Base-by-base conservation (phyloP, 2,797 vertebrate species). In the Melanotaenia trifasciata region DNA sequence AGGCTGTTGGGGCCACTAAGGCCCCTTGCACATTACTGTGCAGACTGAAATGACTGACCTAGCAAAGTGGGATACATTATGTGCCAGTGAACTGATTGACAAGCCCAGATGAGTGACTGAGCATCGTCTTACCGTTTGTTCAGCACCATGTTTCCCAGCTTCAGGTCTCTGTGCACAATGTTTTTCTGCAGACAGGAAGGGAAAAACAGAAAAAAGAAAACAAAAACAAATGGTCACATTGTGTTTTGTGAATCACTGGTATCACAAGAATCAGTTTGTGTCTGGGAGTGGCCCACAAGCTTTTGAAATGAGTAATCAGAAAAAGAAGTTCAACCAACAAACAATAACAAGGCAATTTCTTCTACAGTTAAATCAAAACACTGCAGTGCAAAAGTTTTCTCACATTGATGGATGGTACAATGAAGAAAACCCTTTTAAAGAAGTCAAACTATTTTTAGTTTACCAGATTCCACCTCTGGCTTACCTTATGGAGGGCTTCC, bases 81-180 rank as follows among this genome's bases (percentile, higher is more conserved):
- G 63, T 43, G 60, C 57, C 60, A 43, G 64, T 50, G 33, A 64
- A 60, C 43, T 51, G 71, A 76, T n/a, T 45, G 69, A 70, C 62
- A 24, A 53, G 40, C 22, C 40, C 0, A 1, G 65, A 66, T 56
- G 62, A 70, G 32, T 47, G 56, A 51, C 59, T 61, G 40, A 38
- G 58, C n/a, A 65, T 73, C 13, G 13, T 62, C 95, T 94, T 92
- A 99, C 98, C 98, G 96, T 94, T 99, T 99, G 89, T 98, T 99
- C 82, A 99, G 96, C 96, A 99, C 98, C 98, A 99, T 99, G 93
- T 99, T 99, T 89, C 98, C 98, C 75, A 99, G 96, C 89, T 99
- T 99, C 92, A 99, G 95, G 94, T 99, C 98, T 95, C 98, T 95
- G 92, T 99, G 98, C 83, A 99, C 98, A 72, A 99, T 99, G 86